Conservation (phyloP, 2,888 invertebrate species). For the Asteroscopus sphinx region DNA sequence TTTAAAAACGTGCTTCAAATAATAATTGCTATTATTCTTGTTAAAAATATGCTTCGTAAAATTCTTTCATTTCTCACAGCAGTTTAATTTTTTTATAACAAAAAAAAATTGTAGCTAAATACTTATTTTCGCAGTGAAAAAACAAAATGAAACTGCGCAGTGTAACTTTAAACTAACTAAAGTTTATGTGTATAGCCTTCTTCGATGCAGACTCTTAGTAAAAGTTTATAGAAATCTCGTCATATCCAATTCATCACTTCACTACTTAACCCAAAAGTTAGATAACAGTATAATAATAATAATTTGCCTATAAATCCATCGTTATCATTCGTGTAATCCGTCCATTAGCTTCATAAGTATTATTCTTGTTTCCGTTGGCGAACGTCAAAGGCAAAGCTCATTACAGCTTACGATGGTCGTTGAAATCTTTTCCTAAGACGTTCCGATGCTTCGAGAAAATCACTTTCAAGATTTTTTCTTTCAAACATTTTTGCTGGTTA, state of each 20-base stretch:
- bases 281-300: slow-evolving; percentile 39
- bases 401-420: slow-evolving; percentile 64
- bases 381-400: slow-evolving; percentile 48
- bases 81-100: too few relatives aligned
- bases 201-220: too few relatives aligned
- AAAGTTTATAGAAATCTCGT: slow-evolving; percentile 14
- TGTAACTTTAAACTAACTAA: too few relatives aligned
- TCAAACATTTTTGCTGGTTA: not conserved
- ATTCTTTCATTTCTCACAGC: too few relatives aligned
- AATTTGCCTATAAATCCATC: slow-evolving; percentile 23
- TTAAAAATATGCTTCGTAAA: not conserved
- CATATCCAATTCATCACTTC: slow-evolving; percentile 8
- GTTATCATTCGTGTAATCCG: slow-evolving; percentile 33
- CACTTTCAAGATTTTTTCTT: not conserved
- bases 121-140: too few relatives aligned
- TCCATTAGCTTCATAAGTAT: slow-evolving; percentile 34
- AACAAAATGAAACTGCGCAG: too few relatives aligned
- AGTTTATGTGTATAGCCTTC: too few relatives aligned
- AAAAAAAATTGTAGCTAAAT: too few relatives aligned
- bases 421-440: slow-evolving; percentile 79
- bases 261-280: slow-evolving; percentile 8
- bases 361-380: slow-evolving; percentile 51
- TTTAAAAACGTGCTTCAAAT: not conserved
- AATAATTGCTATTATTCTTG: not conserved
- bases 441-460: slow-evolving; percentile 16